phyloP scores from a whole-genome alignment of 1,140 invertebrate species.

The Thaumetopoea pityocampa region DNA sequence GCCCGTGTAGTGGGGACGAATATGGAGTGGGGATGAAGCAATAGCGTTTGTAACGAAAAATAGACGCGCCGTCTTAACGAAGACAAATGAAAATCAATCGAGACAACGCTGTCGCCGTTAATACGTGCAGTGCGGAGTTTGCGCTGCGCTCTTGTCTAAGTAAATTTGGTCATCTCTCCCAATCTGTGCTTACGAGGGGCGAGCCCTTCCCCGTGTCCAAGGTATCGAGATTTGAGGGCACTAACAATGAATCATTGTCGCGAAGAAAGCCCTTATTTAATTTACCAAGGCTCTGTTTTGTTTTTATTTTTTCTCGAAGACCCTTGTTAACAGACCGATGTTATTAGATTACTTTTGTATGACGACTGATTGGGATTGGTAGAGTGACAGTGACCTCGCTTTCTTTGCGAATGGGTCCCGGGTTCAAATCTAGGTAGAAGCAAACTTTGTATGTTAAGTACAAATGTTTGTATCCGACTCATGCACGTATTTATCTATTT shows the following conservation, averaged over 20 bases:
- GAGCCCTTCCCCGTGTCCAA: constrained; percentile 44
- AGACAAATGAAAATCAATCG: too few relatives aligned
- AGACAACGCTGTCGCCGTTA: constrained; percentile 13
- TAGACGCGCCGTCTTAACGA: too few relatives aligned
- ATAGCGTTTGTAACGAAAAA: too few relatives aligned
- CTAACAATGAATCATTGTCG: constrained; percentile 59
- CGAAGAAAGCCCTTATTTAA: constrained; percentile 50
- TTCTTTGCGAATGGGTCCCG: too few relatives aligned
- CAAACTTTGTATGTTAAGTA: too few relatives aligned
- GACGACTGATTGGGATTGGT: constrained; percentile 1
- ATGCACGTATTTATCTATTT: too few relatives aligned
- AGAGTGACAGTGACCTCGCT: too few relatives aligned
- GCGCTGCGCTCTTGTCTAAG: constrained; percentile 58
- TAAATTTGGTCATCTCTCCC: constrained; percentile 71
- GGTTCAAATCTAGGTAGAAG: too few relatives aligned
- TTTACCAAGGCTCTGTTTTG: constrained; percentile 25
- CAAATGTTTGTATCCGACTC: too few relatives aligned
- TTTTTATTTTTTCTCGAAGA: constrained; percentile 11
- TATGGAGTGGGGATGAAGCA: too few relatives aligned
- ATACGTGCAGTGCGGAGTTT: constrained; percentile 46
- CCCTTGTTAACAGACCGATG: constrained; percentile 2
- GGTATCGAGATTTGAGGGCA: constrained; percentile 62
- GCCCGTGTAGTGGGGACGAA: too few relatives aligned
- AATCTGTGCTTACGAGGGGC: constrained; percentile 64
- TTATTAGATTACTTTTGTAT: constrained; percentile 6